Base-by-base conservation (phyloP, 1,140 invertebrate species). In the Camponotus pennsylvanicus region DNA sequence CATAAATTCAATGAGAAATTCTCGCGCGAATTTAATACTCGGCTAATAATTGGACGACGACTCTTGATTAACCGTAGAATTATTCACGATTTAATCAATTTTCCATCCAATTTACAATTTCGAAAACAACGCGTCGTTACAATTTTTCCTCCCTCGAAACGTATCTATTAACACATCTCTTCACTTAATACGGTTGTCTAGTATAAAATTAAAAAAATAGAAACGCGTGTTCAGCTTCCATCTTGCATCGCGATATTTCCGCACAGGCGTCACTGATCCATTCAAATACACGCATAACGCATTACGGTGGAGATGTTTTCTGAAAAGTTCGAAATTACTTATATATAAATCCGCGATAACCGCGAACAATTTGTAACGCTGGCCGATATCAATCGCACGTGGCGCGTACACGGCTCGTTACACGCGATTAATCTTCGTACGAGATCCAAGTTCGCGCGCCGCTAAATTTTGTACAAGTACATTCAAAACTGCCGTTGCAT, bases 321-420 rank as follows among this genome's bases (percentile, higher is more conserved):
- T 6, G 21, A 40, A 69, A 21, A 67, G 42, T 52, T 45, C 21
- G 7, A 67, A 79, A 18, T 52, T 55, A 80, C 77, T 40, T n/a
- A 80, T 18, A 49, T 40, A 27, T 27, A 27, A 27, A 27, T 27
- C 27, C 69, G 13, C 69, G 79, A 83, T 75, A 75, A 83, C 37
- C 32, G 2, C 45, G 15, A 63, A 75, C 79, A 61, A 83, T 83
- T 83, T 83, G 79, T 83, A 83, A 34, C 40, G 11, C 40, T n/a
- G 67, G 18, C 61, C 69, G 79, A 75, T 83, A 75, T 37, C 55
- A 42, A 83, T 73, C 79, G 79, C 27, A 27, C 27, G 21, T 0
- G 21, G 27, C 21, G 52, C 40, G n/a, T 59, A 40, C 79, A 59
- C 66, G 15, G 15, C 79, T 75, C 52, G 40, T 71, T 73, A 63